Evolutionary conservation across 2,888 invertebrate species (phyloP), one percentile per base, ranked within the genome.

Genomic region (Pachycephus smyrnensis): DNA sequence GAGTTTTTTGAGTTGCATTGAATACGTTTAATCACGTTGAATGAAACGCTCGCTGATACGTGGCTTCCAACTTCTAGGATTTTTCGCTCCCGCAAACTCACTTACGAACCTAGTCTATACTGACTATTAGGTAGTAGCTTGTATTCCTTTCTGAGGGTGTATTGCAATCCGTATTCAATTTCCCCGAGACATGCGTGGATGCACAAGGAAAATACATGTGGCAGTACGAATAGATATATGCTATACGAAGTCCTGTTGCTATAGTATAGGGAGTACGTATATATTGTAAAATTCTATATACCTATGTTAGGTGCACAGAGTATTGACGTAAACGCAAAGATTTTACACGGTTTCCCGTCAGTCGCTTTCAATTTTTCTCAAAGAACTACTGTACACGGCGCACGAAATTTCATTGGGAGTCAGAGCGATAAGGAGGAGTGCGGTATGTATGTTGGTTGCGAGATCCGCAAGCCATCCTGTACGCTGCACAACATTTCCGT

Each of bases 131-230:
- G 23, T 55, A 9, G 55, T 9, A 55, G 55, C 23, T 23, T 55
- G 55, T 9, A 23, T 55, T 55, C 23, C 55, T 55, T 55, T 55
- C 23, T 9, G 23, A 55, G 23, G 23, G 9, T 23, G 55, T 9
- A 55, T 55, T 76, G 75, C 77, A 76, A 76, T 80, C 82, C 82
- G 76, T 82, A 83, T 83, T 83, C 79, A 83, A 83, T 83, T 82
- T 80, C 78, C 78, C 71, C 37, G 73, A 77, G 76, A 83, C 82
- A 81, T 80, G 81, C 75, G 82, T 78, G 73, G 55, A 55, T 55
- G 55, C 55, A 9, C 23, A 55, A 55, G 55, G 55, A 55, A 55
- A 55, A 23, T 23, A 9, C 23, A 23, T 23, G 23, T 55, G 55
- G 23, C 6, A 1, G 23, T 55, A 55, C 55, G 9, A 55, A 23